Evolutionary conservation across 2,113 vertebrate species (phyloP).

Genomic region (rat (Rattus norvegicus)): DNA sequence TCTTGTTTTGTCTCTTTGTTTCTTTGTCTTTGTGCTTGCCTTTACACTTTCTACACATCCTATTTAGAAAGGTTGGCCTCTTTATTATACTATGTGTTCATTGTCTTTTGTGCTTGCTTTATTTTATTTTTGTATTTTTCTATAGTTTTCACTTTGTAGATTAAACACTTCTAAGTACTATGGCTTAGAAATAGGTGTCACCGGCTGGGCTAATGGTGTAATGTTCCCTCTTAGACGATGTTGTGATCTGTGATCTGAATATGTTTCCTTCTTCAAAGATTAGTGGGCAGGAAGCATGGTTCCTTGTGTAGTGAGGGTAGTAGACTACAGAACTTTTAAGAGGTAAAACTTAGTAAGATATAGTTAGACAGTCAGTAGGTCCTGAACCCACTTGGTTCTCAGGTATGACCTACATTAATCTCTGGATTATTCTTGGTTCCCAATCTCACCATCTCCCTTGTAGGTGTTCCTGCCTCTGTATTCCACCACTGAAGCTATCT

Average conservation of each 20-base stretch:
- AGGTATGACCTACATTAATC: too few relatives aligned
- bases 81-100: neutral
- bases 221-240: neutral
- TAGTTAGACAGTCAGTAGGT: neutral
- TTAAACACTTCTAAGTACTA: neutral
- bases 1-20: neutral
- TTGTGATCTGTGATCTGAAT: neutral
- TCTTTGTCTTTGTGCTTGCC: neutral
- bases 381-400: neutral
- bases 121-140: neutral
- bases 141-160: neutral
- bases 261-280: neutral
- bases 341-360: neutral
- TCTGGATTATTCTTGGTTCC: too few relatives aligned
- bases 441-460: neutral
- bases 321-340: neutral
- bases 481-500: too few relatives aligned
- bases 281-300: neutral
- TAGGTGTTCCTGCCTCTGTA: neutral
- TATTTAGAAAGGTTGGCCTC: neutral
- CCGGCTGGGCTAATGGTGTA: neutral
- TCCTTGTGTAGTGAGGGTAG: neutral
- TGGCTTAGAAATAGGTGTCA: neutral
- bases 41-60: neutral
- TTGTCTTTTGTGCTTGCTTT: neutral